Percentiles rank a stretch among this genome's conserved stretches.
Evolutionary conservation across 2,888 invertebrate species (phyloP).

Genomic region (Autographa gamma): DNA sequence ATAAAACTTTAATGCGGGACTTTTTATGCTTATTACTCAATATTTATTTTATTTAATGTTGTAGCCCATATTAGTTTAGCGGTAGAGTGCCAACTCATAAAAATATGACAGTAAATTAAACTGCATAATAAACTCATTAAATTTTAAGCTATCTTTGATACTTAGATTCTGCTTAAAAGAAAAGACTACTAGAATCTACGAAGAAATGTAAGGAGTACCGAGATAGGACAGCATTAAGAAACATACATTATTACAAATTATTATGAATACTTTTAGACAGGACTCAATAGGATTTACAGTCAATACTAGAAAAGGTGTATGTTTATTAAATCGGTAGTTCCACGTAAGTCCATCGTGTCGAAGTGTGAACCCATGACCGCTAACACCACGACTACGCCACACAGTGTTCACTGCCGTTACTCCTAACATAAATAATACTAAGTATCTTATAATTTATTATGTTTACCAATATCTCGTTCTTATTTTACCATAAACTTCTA

Average conservation of each 20-base stretch:
- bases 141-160: too few relatives aligned
- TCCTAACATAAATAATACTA: constrained; percentile 9
- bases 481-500: not conserved
- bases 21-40: not conserved
- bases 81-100: not conserved
- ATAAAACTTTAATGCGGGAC: not conserved
- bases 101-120: not conserved
- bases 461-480: not conserved
- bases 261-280: too few relatives aligned
- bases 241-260: too few relatives aligned
- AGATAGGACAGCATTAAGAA: too few relatives aligned
- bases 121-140: too few relatives aligned
- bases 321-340: constrained; percentile 19
- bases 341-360: constrained; percentile 24
- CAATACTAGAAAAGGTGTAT: not conserved
- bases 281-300: not conserved
- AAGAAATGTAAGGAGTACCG: too few relatives aligned
- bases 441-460: constrained; percentile 8
- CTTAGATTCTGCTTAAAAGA: too few relatives aligned
- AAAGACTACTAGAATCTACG: too few relatives aligned
- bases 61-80: not conserved
- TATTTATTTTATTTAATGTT: not conserved
- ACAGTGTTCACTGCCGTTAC: constrained; percentile 48
- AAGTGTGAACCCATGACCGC: constrained; percentile 53
- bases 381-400: constrained; percentile 22